Conservation (phyloP, 92 coral and sea anemone genomes). For the Zoanthus solanderi region DNA sequence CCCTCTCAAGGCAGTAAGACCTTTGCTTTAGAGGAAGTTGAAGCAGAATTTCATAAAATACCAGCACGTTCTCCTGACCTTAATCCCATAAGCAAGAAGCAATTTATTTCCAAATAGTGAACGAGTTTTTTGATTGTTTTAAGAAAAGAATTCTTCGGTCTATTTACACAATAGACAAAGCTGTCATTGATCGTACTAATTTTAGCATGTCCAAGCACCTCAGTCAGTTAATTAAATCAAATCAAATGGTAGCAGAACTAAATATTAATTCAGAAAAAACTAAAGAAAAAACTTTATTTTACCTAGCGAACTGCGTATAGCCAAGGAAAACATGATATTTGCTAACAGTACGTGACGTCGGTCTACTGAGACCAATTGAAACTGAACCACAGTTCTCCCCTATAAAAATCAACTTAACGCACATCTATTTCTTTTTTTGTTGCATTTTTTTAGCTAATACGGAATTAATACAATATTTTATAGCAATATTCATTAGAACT, state of each 20-base stretch:
- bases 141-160: constrained; percentile 22
- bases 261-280: constrained; percentile 3
- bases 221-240: not conserved
- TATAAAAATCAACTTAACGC: constrained; percentile 19
- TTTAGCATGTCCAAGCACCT: constrained; percentile 11
- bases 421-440: constrained; percentile 19
- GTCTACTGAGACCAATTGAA: not conserved
- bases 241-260: not conserved
- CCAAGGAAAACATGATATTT: not conserved
- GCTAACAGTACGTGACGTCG: too few species aligned
- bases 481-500: constrained; percentile 13
- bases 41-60: constrained; percentile 42
- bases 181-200: constrained; percentile 16
- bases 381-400: constrained; percentile 6
- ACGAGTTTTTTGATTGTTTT: constrained; percentile 16
- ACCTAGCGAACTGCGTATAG: not conserved
- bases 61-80: not conserved
- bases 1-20: constrained; percentile 59
- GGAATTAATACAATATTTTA: constrained; percentile 14
- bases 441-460: constrained; percentile 29
- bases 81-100: constrained; percentile 40
- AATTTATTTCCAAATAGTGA: not conserved
- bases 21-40: constrained; percentile 48
- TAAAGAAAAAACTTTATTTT: not conserved
- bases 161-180: not conserved